A percentile compares a stretch with the other conserved stretches of the same genome.
These are phyloP conservation scores for Chromobotia macracanthus DNA, from an alignment of 2,797 vertebrate genomes.

Conservation along the genomic window DNA sequence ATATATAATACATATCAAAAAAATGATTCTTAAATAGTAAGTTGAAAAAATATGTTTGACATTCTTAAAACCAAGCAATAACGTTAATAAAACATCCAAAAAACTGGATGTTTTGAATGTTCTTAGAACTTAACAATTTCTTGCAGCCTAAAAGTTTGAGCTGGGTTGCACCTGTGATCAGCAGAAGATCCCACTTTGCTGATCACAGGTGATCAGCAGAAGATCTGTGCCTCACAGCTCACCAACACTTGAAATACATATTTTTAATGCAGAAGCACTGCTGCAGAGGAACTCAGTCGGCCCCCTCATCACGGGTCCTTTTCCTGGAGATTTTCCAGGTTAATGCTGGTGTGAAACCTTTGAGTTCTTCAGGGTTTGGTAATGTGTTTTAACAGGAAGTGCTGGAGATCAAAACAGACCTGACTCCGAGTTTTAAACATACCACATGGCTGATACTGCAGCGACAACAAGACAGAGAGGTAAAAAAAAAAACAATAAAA, in stretches of 20 bases:
- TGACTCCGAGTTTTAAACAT: constrained; percentile 66
- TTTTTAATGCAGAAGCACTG: background rate
- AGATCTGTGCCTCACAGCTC: background rate
- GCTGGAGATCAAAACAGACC: constrained; percentile 50
- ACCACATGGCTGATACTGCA: constrained; percentile 69
- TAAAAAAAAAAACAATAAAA: background rate
- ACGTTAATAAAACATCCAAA: no score
- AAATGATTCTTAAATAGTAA: no score
- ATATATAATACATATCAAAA: no score
- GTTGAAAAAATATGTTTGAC: no score
- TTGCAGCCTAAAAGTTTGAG: no score
- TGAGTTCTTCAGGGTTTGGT: background rate
- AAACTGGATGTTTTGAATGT: no score
- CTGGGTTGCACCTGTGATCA: background rate
- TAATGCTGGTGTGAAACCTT: constrained; percentile 32
- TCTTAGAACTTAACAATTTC: no score
- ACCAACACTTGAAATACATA: background rate
- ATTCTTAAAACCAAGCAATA: no score
- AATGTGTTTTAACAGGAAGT: constrained; percentile 56
- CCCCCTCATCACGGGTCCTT: constrained; percentile 5
- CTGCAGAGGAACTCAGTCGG: background rate
- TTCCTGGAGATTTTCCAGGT: constrained; percentile 23
- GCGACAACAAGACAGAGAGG: constrained; percentile 55
- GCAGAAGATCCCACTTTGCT: background rate
- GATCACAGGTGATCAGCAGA: no score